These are phyloP conservation scores for Myiothlypis coronata DNA, from an alignment of 2,797 vertebrate genomes.

Conservation along the genomic window DNA sequence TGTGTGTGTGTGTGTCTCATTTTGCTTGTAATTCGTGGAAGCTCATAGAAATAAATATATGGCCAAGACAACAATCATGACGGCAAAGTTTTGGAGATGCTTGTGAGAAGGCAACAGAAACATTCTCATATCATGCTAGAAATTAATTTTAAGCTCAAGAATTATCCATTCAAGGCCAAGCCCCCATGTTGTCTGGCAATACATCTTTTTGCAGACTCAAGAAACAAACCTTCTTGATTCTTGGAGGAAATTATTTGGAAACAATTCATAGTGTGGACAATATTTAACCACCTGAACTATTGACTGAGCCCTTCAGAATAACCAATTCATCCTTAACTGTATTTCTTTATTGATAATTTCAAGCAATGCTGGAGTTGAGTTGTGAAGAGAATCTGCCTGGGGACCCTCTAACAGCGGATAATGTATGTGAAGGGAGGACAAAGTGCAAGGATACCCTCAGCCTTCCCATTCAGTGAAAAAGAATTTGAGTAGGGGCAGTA, in stretches of 20 bases:
- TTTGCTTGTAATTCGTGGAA: not conserved
- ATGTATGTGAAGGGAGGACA: not conserved
- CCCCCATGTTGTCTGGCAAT: not conserved
- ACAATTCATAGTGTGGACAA: not conserved
- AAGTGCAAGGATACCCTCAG: not conserved
- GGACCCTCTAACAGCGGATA: not conserved
- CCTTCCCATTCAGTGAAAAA: not conserved
- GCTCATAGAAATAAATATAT: not conserved
- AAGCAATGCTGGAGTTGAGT: not conserved
- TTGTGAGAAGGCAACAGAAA: not conserved
- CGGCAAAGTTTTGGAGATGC: not conserved
- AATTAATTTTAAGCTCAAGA: not conserved
- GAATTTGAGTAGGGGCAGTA: not conserved
- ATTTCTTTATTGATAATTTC: not conserved
- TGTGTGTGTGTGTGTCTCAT: not conserved
- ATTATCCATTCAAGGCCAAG: not conserved
- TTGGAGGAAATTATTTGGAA: not conserved
- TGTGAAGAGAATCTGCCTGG: not conserved
- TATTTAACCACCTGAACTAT: not conserved
- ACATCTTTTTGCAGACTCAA: not conserved
- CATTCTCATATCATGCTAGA: not conserved
- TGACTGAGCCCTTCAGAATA: not conserved
- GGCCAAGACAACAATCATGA: not conserved
- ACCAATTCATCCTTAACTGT: not conserved
- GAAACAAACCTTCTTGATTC: not conserved